Evolutionary conservation across 2,888 invertebrate species (phyloP).

Genomic region (Amiota mariae): DNA sequence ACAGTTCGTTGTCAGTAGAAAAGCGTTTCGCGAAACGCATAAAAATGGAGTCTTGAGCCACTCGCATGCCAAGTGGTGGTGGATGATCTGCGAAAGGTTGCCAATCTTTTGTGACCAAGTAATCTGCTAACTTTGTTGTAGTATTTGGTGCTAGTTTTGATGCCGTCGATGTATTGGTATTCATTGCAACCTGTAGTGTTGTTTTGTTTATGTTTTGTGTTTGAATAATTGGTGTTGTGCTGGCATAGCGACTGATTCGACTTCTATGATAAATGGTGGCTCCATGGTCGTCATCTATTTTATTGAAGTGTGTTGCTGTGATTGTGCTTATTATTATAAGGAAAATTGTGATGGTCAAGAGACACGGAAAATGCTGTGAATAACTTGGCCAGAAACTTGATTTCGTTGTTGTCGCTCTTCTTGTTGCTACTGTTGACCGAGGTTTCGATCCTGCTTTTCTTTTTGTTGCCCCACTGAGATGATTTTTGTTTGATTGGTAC

Average conservation of each 20-base stretch:
- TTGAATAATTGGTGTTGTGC: conserved; percentile 33
- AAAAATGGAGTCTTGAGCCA: conserved; percentile 59
- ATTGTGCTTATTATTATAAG: background rate
- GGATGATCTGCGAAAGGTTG: conserved; percentile 48
- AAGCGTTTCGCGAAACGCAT: conserved; percentile 61
- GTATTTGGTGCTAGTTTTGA: conserved; percentile 25
- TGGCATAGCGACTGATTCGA: conserved; percentile 35
- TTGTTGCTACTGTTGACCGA: background rate
- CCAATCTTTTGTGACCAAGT: conserved; percentile 50
- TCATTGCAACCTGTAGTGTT: conserved; percentile 16
- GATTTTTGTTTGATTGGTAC: conserved; percentile 42
- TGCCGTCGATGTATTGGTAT: background rate
- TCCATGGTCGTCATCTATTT: conserved; percentile 45
- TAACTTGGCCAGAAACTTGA: conserved; percentile 29
- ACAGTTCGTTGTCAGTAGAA: conserved; percentile 79
- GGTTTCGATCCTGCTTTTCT: conserved; percentile 12
- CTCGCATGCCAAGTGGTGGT: conserved; percentile 11
- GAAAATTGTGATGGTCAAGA: conserved; percentile 34
- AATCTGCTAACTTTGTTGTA: conserved; percentile 24
- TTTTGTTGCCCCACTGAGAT: conserved; percentile 44
- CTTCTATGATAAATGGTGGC: conserved; percentile 14
- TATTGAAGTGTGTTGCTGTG: conserved; percentile 29
- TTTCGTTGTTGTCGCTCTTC: conserved; percentile 27
- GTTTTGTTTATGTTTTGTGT: background rate
- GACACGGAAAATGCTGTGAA: conserved; percentile 30